phyloP scores from a whole-genome alignment of 2,113 vertebrate species.

The Tragelaphus scriptus region DNA sequence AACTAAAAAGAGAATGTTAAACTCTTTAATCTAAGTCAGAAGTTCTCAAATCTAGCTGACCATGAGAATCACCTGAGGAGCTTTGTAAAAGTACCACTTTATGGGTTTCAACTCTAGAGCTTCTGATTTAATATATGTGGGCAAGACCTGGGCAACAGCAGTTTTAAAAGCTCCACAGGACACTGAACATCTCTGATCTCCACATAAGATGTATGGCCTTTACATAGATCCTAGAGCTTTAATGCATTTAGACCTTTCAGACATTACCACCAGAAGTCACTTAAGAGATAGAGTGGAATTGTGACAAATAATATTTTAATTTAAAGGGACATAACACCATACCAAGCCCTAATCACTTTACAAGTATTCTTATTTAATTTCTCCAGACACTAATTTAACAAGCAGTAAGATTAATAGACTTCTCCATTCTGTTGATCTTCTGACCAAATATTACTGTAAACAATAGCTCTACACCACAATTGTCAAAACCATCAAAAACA shows the following conservation, averaged over 20 bases:
- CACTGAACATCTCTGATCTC: conserved; percentile 13
- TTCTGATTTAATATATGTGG: conserved; percentile 16
- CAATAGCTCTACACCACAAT: background rate
- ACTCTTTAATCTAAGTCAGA: background rate
- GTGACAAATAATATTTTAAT: background rate
- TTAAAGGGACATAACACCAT: background rate
- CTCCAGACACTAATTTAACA: background rate
- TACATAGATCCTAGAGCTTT: background rate
- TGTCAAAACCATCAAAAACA: background rate
- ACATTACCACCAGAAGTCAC: background rate
- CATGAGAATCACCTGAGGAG: background rate
- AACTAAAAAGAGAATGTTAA: conserved; percentile 3
- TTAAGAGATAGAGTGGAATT: background rate
- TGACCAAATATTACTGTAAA: background rate
- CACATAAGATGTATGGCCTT: background rate
- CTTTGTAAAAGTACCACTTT: background rate
- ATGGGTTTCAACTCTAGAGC: background rate
- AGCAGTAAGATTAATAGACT: background rate
- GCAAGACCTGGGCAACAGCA: background rate
- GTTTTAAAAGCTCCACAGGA: background rate
- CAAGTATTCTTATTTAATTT: background rate
- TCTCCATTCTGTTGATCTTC: background rate
- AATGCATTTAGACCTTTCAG: background rate
- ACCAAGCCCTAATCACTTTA: background rate
- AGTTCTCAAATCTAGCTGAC: background rate